phyloP scores from a whole-genome alignment of 2,113 vertebrate species.

The Corythornis cristatus region DNA sequence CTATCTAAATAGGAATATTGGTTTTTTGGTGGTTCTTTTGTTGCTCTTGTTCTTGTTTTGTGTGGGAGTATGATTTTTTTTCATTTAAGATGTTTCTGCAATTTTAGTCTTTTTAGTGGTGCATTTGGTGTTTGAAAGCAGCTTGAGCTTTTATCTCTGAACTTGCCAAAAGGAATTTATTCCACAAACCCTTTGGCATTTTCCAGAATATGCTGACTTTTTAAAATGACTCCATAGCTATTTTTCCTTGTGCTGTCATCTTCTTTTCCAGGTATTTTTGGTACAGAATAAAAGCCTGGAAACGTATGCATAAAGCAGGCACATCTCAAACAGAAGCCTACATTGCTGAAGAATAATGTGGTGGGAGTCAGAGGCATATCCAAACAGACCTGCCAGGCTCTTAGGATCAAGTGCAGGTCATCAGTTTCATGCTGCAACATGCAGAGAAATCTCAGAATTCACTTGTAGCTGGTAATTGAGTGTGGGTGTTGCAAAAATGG shows the following conservation, averaged over 20 bases:
- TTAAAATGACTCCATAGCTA: background rate
- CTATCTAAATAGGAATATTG: conserved; percentile 7
- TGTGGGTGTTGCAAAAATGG: no score
- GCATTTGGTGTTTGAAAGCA: conserved; percentile 26
- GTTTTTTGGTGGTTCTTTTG: conserved; percentile 28
- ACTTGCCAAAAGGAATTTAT: conserved; percentile 41
- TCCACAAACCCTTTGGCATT: conserved; percentile 11
- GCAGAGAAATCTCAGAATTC: background rate
- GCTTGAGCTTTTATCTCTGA: conserved; percentile 41
- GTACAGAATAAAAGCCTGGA: conserved; percentile 14
- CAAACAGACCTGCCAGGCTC: background rate
- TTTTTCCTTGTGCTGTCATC: background rate
- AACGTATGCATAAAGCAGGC: background rate
- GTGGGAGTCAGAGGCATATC: background rate
- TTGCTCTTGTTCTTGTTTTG: conserved; percentile 9
- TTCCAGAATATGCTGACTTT: conserved; percentile 3
- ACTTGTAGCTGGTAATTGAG: background rate
- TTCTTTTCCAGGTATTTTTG: conserved; percentile 14
- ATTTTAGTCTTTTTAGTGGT: conserved; percentile 1
- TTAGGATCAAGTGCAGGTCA: background rate
- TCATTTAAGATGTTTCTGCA: background rate
- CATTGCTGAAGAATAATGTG: conserved; percentile 3
- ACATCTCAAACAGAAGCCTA: background rate
- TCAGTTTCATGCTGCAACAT: background rate
- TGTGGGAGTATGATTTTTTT: conserved; percentile 37